phyloP scores from a whole-genome alignment of 2,797 vertebrate genomes.

The Muscicapa striata region DNA sequence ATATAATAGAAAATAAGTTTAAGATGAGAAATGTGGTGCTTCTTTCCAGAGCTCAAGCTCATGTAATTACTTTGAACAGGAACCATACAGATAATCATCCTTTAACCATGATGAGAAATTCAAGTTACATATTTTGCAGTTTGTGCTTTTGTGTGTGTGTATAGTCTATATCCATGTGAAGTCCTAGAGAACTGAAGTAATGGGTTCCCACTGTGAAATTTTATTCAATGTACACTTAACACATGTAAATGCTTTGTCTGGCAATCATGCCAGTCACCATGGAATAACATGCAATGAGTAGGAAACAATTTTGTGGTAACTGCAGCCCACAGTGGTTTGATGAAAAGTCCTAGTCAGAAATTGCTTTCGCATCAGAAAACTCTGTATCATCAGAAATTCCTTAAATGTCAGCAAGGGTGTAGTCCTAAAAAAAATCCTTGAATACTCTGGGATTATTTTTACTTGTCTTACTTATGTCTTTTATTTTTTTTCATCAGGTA shows the following conservation, averaged over 20 bases:
- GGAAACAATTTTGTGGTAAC: slow-evolving; percentile 30
- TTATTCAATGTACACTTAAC: not conserved
- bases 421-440: not conserved
- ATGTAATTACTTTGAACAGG: not conserved
- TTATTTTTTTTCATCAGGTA: not conserved
- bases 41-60: not conserved
- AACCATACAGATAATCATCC: not conserved
- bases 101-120: not conserved
- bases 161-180: not conserved
- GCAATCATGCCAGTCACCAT: not conserved
- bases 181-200: not conserved
- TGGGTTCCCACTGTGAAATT: not conserved
- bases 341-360: not conserved
- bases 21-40: not conserved
- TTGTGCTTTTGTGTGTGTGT: not conserved
- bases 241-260: not conserved
- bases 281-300: not conserved
- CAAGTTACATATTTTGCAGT: not conserved
- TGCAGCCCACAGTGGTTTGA: not conserved
- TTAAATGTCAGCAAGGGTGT: slow-evolving; percentile 28
- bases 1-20: not conserved
- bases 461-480: not conserved
- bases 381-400: slow-evolving; percentile 31
- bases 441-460: not conserved
- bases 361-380: slow-evolving; percentile 23